Evolutionary conservation across 2,888 invertebrate species (phyloP), one percentile per base, ranked within the genome.

Genomic region (Chloromyia formosa): DNA sequence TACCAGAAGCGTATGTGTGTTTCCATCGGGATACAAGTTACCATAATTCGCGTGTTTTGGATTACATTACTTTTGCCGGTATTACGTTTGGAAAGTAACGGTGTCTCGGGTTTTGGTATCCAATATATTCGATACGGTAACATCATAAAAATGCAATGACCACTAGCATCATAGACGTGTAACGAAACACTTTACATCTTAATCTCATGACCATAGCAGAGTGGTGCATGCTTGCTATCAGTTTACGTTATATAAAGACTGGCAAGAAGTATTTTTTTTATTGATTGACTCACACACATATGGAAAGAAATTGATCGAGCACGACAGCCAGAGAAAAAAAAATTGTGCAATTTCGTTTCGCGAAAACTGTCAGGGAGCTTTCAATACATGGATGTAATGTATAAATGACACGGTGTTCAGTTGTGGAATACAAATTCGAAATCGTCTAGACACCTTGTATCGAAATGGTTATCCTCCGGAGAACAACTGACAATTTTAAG

Each of bases 41-140:
- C 56, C 56, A 56, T 56, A 56, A 56, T 56, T 56, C 56, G 56
- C 56, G 56, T 56, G 56, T 56, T 22, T 56, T 56, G 56, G 56
- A 56, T 56, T 56, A 56, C 56, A 2, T 56, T 56, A 20, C 56
- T 18, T 56, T 56, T 49, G 12, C 12, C 16, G 14, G 18, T 18
- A 18, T 56, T 56, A 56, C 56, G 56, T 16, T 56, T 56, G 22
- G 22, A 56, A 56, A 22, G 20, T 56, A 56, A 56, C 56, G 56
- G 56, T 56, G 56, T 56, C 3, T 16, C 10, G 2, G 4, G 18
- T 56, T 35, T 10, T 56, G 16, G 20, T 56, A 18, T 56, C 4
- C 16, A 56, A 56, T 56, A 22, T 56, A 10, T 22, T 20, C 56
- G 3, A 56, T 22, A 56, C 56, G 22, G 56, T 56, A 56, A 16